Percentiles rank a stretch among this genome's conserved stretches.
Conservation (phyloP, 2,113 vertebrate species). For the Oceanodroma tethys region DNA sequence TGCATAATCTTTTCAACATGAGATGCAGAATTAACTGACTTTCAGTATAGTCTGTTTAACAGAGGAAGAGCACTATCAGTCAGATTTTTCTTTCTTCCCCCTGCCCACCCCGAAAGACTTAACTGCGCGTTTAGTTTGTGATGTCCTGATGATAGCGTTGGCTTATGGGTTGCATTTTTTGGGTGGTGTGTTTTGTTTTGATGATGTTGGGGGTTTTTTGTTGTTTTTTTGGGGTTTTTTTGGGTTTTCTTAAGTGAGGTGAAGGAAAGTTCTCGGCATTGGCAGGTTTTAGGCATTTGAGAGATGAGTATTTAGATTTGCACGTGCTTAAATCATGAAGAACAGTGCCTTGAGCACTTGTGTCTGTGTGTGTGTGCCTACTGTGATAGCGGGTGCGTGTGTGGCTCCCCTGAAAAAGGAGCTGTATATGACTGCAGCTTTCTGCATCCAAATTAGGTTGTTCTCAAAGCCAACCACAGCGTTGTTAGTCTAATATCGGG, state of each 20-base stretch:
- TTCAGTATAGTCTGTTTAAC: background rate
- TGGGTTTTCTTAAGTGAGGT: background rate
- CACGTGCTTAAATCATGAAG: background rate
- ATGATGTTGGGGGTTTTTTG: background rate
- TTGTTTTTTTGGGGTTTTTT: background rate
- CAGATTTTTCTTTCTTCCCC: background rate
- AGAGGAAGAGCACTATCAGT: background rate
- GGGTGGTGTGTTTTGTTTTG: background rate
- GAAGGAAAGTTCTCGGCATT: background rate
- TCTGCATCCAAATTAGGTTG: background rate
- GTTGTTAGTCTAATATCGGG: background rate
- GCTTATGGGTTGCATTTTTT: background rate
- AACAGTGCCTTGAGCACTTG: background rate
- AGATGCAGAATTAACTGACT: background rate
- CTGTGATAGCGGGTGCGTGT: background rate
- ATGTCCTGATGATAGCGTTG: background rate
- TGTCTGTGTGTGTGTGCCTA: fast-evolving
- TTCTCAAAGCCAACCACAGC: background rate
- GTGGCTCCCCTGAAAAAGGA: background rate
- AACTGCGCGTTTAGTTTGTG: background rate
- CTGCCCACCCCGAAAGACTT: background rate
- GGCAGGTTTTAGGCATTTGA: background rate
- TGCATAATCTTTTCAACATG: background rate
- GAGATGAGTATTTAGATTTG: background rate
- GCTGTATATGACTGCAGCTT: background rate